Conservation (phyloP, 2,888 invertebrate genomes). For the Pyrrhosoma nymphula region DNA sequence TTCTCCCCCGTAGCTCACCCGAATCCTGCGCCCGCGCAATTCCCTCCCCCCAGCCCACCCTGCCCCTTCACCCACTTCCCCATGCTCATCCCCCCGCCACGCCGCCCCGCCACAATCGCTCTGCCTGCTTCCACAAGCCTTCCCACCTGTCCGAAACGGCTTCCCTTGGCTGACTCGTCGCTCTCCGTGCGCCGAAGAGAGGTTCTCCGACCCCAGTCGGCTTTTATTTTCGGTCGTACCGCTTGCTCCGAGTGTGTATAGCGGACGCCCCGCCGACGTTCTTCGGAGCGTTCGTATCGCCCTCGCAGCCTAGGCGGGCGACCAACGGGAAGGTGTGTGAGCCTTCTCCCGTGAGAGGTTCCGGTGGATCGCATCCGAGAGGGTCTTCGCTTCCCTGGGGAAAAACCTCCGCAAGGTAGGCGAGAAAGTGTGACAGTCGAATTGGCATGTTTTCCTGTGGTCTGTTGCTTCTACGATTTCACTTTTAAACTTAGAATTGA, state of each 20-base stretch:
- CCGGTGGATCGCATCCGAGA: not conserved
- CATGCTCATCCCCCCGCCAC: not conserved
- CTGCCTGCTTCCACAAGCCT: not conserved
- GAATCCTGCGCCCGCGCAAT: conserved; percentile 4
- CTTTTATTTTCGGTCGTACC: not conserved
- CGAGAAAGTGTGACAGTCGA: too few relatives aligned
- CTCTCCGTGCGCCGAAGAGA: not conserved
- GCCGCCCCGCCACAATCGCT: not conserved
- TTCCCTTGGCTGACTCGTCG: not conserved
- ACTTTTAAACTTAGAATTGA: too few relatives aligned
- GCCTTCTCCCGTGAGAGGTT: not conserved
- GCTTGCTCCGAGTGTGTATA: not conserved
- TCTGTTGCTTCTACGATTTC: too few relatives aligned
- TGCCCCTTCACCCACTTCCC: too few relatives aligned
- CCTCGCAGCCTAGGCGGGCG: not conserved
- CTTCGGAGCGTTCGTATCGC: not conserved
- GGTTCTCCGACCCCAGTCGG: not conserved
- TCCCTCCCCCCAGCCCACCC: too few relatives aligned
- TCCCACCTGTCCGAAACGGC: conserved; percentile 13
- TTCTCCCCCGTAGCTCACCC: not conserved
- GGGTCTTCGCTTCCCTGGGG: too few relatives aligned
- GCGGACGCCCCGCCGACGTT: not conserved
- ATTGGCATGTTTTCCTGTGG: too few relatives aligned
- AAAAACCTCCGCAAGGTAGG: too few relatives aligned
- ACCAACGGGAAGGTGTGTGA: not conserved